A percentile compares a stretch with the other conserved stretches of the same genome.
These are phyloP conservation scores for Dipodomys ordii DNA, from an alignment of 2,113 vertebrate genomes.

Conservation along the genomic window DNA sequence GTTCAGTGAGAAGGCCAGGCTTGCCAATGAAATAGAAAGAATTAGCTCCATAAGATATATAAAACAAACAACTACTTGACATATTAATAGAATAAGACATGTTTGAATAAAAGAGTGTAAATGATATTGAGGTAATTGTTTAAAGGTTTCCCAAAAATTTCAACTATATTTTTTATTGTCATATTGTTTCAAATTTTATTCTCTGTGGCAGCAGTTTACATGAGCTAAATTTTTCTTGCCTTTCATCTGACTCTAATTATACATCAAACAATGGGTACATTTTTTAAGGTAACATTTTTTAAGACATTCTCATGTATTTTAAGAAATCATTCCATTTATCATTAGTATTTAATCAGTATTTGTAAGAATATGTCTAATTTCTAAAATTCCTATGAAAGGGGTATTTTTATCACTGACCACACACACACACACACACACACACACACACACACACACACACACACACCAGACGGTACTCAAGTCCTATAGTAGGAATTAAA, in stretches of 20 bases:
- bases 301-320: too few species aligned
- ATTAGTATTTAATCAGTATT: background rate
- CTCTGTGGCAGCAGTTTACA: background rate
- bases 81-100: background rate
- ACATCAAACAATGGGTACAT: background rate
- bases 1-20: background rate
- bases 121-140: background rate
- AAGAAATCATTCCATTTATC: background rate
- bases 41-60: background rate
- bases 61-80: accelerated
- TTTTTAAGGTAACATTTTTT: background rate
- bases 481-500: background rate
- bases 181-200: background rate
- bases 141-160: background rate
- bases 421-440: background rate
- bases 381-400: background rate
- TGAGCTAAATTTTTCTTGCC: background rate
- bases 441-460: background rate
- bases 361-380: background rate
- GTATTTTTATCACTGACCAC: background rate
- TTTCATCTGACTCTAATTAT: background rate
- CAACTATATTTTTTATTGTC: background rate
- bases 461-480: background rate
- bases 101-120: background rate
- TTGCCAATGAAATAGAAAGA: background rate